A percentile compares a stretch with the other conserved stretches of the same genome.
Evolutionary conservation across 2,113 vertebrate species (phyloP).

Genomic region (Mohoua ochrocephala): DNA sequence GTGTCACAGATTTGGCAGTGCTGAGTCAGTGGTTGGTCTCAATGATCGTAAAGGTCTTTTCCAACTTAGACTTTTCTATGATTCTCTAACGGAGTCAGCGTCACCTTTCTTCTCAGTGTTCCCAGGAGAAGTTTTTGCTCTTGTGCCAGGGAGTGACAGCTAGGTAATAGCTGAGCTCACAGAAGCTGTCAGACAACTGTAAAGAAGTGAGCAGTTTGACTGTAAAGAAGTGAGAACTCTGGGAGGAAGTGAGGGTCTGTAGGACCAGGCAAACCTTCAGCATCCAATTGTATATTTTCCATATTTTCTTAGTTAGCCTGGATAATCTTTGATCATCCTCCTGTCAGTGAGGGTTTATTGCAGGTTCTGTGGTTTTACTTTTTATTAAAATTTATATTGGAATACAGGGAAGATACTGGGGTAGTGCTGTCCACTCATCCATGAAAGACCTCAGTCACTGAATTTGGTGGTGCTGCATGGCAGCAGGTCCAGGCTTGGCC

Average conservation of each 20-base stretch:
- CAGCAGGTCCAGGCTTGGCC: neutral
- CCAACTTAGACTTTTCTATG: neutral
- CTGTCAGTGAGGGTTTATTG: rapidly evolving
- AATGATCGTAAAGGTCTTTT: neutral
- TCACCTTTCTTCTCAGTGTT: neutral
- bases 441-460: neutral
- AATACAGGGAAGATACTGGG: neutral
- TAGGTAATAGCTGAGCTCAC: neutral
- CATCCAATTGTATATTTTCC: neutral
- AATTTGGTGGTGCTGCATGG: neutral
- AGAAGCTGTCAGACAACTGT: neutral
- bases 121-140: neutral
- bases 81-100: neutral
- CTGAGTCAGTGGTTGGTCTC: neutral
- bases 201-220: neutral
- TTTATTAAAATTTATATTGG: neutral
- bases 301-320: neutral
- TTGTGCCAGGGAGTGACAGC: neutral
- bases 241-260: neutral
- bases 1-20: neutral
- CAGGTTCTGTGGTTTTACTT: neutral
- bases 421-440: neutral
- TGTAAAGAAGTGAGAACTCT: neutral
- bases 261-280: neutral
- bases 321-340: neutral